Conservation (phyloP, 30 jellyfish, hydroid and myxozoan species). For the Hydractinia symbiolongicarpus region DNA sequence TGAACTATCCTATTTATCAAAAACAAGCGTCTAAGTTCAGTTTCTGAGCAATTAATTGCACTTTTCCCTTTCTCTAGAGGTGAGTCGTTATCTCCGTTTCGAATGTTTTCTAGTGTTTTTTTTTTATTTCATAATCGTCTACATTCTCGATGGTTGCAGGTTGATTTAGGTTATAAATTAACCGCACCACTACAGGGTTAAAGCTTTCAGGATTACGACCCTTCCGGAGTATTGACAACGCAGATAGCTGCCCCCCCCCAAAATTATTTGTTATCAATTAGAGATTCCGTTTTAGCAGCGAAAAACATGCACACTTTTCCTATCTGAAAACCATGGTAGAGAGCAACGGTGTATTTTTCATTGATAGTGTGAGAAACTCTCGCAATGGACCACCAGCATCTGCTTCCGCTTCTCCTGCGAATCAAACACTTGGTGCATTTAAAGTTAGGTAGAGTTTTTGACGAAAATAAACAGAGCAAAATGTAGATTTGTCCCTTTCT, state of each 20-base stretch:
- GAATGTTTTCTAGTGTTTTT: background rate
- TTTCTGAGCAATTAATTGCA: background rate
- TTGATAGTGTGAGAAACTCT: slow-evolving; percentile 24
- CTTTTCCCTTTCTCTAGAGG: background rate
- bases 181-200: background rate
- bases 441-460: background rate
- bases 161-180: background rate
- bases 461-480: background rate
- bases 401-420: slow-evolving; percentile 19
- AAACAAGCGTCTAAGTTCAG: background rate
- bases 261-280: background rate
- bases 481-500: background rate
- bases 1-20: background rate
- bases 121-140: background rate
- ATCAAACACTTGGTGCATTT: background rate
- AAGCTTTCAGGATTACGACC: slow-evolving; percentile 21
- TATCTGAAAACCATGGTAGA: background rate
- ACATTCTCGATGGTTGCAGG: background rate
- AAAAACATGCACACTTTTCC: background rate
- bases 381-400: background rate
- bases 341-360: background rate
- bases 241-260: background rate
- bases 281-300: slow-evolving; percentile 14
- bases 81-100: background rate
- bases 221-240: too few species aligned